Conservation (phyloP, 2,797 vertebrate species). For the Microctenopoma steveboyesi region DNA sequence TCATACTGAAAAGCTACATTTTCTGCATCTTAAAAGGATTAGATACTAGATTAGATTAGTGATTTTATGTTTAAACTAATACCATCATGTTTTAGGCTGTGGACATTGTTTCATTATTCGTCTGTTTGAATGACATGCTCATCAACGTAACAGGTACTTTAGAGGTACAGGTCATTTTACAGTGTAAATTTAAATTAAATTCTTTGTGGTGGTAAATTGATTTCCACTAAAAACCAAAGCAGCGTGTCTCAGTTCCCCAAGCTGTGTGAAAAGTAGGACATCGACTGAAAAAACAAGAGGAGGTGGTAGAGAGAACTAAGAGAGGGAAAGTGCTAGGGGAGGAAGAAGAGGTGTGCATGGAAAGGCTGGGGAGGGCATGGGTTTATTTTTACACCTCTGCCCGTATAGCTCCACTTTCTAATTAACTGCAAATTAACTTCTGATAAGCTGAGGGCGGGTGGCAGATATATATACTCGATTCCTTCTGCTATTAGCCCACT, state of each 20-base stretch:
- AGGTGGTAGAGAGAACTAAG: conserved; percentile 55
- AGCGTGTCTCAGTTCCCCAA: conserved; percentile 45
- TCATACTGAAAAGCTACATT: neutral
- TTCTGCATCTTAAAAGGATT: neutral
- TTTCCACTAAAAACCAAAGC: conserved; percentile 37
- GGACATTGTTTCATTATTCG: neutral
- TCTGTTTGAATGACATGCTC: neutral
- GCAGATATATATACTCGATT: conserved; percentile 44
- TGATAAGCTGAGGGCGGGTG: conserved; percentile 53
- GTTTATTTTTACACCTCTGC: conserved; percentile 73
- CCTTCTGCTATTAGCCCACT: conserved; percentile 59
- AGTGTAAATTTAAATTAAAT: too few relatives aligned
- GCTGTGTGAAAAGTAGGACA: conserved; percentile 77
- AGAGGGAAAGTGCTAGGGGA: conserved; percentile 29
- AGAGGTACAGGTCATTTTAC: neutral
- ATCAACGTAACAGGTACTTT: neutral
- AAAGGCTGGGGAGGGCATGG: conserved; percentile 25
- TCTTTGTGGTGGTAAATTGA: conserved; percentile 20
- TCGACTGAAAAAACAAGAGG: conserved; percentile 33
- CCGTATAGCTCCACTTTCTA: conserved; percentile 63
- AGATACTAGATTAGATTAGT: neutral
- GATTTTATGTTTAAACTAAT: neutral
- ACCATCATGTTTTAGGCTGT: neutral
- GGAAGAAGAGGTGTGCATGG: conserved; percentile 51
- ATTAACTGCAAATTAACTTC: conserved; percentile 80